Evolutionary conservation across 2,888 invertebrate genomes (phyloP).

Genomic region (Hirtodrosophila duncani): DNA sequence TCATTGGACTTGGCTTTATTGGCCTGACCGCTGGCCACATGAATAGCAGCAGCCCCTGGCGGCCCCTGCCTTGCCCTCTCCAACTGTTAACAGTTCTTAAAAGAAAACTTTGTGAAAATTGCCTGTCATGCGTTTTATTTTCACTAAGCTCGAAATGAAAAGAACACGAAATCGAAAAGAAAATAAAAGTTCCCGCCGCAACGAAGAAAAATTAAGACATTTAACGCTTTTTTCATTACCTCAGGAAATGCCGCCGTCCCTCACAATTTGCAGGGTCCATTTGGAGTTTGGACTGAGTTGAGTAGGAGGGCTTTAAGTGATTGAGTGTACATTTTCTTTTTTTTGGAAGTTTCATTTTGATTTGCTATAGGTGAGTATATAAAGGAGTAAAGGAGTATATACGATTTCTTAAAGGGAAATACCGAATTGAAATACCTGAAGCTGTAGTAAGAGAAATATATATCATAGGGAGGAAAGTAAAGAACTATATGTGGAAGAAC

Average conservation of each 20-base stretch:
- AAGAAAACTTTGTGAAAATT: constrained; percentile 57
- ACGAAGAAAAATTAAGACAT: constrained; percentile 63
- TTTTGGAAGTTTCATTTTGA: too few relatives aligned
- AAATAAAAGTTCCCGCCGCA: constrained; percentile 6
- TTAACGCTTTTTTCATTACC: constrained; percentile 67
- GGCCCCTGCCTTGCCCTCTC: not conserved
- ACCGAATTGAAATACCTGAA: too few relatives aligned
- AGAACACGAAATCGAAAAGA: not conserved
- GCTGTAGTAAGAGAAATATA: too few relatives aligned
- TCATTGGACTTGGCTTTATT: constrained; percentile 56
- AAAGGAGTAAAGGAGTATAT: too few relatives aligned
- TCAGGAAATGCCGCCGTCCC: not conserved
- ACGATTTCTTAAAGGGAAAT: too few relatives aligned
- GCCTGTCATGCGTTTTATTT: constrained; percentile 65
- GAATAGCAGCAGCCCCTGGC: too few relatives aligned
- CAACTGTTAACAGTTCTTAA: constrained; percentile 38
- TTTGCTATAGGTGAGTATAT: too few relatives aligned
- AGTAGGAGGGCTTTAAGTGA: too few relatives aligned
- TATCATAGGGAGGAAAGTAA: too few relatives aligned
- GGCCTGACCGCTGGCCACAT: constrained; percentile 27
- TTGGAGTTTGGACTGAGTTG: not conserved
- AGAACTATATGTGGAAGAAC: too few relatives aligned
- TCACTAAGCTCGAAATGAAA: constrained; percentile 35
- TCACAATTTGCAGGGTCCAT: constrained; percentile 6
- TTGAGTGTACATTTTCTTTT: too few relatives aligned